Conservation (phyloP, 2,888 invertebrate genomes). For the Andricus curvator region DNA sequence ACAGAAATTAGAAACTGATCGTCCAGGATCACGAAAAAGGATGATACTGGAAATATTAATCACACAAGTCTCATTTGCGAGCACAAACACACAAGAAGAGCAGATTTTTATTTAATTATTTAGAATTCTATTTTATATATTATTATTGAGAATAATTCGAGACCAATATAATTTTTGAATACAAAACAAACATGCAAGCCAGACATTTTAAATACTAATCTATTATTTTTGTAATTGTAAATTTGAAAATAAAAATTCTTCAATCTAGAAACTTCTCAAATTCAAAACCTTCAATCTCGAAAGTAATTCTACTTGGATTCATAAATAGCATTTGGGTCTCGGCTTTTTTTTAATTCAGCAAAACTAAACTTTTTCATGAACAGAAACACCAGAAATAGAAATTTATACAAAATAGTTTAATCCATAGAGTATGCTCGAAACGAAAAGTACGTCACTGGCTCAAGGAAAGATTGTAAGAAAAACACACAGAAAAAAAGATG, state of each 20-base stretch:
- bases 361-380: neutral
- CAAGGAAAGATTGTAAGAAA: neutral
- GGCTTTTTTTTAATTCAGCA: neutral
- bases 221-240: neutral
- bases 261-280: neutral
- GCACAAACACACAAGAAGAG: neutral
- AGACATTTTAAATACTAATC: neutral
- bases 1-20: neutral
- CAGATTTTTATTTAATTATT: neutral
- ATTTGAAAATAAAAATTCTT: neutral
- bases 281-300: neutral
- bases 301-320: neutral
- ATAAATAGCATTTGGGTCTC: neutral
- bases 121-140: neutral
- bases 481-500: conserved; percentile 18
- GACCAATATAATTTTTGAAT: neutral
- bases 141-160: too few relatives aligned
- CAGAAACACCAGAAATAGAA: neutral
- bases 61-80: neutral
- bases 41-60: neutral
- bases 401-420: neutral
- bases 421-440: conserved; percentile 2
- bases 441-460: neutral
- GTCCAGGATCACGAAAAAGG: conserved; percentile 1
- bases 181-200: neutral